Evolutionary conservation across 2,113 vertebrate genomes (phyloP), one percentile per base, ranked within the genome.

Genomic region (Lampris megalopsis): DNA sequence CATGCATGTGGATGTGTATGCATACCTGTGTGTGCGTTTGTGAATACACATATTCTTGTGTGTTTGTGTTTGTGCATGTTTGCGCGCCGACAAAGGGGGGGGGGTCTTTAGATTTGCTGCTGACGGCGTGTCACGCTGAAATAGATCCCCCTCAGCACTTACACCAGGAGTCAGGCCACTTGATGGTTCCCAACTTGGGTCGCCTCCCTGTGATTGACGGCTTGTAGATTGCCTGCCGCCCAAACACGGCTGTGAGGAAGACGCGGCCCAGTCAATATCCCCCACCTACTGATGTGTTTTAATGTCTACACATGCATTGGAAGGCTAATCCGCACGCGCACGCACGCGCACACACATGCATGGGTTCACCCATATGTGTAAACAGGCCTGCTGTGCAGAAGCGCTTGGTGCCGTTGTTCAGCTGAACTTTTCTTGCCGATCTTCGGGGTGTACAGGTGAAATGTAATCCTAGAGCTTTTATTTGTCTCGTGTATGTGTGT

Each of bases 151-250:
- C 86, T 87, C 90, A 88, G 84, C 88, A 89, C 84, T 91, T 89
- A 91, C 90, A 92, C 86, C 82, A 79, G 81, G 77, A 92, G 89
- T 91, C 90, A 90, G 84, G 75, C 87, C 66, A 77, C 81, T 86
- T 92, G 90, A 92, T 92, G 82, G 83, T 91, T 93, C 89, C 89
- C 89, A 90, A 90, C 91, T 92, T 90, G 77, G 88, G 89, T 87
- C 78, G 84, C 90, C 82, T 87, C 79, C 48, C 58, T 1, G 75
- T 92, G 93, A 94, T 92, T 94, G 93, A 94, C 89, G 80, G 89
- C 49, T 85, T 81, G 84, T 88, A 93, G 92, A 94, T 93, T 94
- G 93, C 92, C 89, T 92, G 80, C 81, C 78, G 76, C 85, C 92
- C 90, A 92, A 93, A 92, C 91, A 89, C 71, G 68, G 73, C 80